phyloP scores from a whole-genome alignment of 2,113 vertebrate genomes.

The Capreolus pygargus region DNA sequence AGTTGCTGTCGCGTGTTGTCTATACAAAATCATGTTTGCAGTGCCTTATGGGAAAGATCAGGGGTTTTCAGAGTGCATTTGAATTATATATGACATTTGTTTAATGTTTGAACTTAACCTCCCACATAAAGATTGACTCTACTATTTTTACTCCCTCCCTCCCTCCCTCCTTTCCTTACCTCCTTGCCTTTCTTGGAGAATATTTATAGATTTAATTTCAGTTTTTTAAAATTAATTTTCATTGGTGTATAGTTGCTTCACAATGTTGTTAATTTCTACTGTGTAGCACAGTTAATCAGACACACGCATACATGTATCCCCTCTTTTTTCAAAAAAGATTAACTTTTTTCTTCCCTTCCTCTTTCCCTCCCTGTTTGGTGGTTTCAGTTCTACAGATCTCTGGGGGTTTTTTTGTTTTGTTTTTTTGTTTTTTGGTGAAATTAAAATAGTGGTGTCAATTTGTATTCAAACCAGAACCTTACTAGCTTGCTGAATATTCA shows the following conservation, averaged over 20 bases:
- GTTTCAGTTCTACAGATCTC: neutral
- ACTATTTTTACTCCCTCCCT: neutral
- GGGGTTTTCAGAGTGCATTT: neutral
- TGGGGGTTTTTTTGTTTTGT: neutral
- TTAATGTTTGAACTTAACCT: neutral
- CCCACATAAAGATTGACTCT: neutral
- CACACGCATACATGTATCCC: neutral
- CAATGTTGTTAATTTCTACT: neutral
- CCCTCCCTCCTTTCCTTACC: neutral
- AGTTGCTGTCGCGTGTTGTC: neutral
- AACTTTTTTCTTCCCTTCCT: neutral
- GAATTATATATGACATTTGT: neutral
- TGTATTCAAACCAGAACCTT: slow-evolving; percentile 33
- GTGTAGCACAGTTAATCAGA: neutral
- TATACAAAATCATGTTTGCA: neutral
- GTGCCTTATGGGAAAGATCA: neutral
- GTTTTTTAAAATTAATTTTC: neutral
- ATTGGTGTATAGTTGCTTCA: neutral
- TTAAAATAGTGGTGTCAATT: neutral
- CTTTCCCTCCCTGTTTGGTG: neutral
- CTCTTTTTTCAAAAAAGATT: neutral
- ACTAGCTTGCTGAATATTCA: neutral
- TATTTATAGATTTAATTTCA: neutral
- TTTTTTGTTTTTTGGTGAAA: neutral
- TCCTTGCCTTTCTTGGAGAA: neutral